Evolutionary conservation across 2,113 vertebrate species (phyloP).

Genomic region (Pedionomus torquatus): DNA sequence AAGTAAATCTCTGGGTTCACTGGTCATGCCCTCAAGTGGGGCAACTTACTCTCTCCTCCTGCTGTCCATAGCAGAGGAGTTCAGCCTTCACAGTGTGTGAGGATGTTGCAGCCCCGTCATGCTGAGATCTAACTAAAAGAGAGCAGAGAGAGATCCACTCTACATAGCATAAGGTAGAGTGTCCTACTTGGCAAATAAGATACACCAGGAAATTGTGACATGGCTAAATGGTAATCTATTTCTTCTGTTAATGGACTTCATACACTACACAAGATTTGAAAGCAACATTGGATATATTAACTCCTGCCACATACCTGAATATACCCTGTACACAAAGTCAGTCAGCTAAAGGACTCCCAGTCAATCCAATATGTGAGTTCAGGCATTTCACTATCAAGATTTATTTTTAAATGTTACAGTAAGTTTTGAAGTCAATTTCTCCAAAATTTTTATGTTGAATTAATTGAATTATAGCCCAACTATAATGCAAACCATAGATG

Average conservation of each 20-base stretch:
- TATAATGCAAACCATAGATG: neutral
- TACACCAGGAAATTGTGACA: neutral
- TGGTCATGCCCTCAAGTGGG: neutral
- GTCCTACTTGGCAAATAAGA: neutral
- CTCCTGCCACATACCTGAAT: neutral
- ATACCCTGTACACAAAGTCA: neutral
- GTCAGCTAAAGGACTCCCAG: neutral
- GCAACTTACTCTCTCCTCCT: neutral
- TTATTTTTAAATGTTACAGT: neutral
- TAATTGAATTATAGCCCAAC: neutral
- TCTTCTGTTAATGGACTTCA: neutral
- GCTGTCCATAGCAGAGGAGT: neutral
- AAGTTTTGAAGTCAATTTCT: neutral
- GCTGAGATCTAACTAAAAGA: neutral
- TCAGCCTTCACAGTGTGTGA: neutral
- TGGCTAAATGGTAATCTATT: neutral
- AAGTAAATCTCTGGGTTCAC: neutral
- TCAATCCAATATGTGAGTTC: neutral
- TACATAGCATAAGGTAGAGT: neutral
- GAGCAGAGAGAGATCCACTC: neutral
- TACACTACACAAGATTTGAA: neutral
- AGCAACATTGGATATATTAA: neutral
- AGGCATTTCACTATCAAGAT: neutral
- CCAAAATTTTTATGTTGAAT: neutral
- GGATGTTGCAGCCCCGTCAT: neutral